phyloP scores from a whole-genome alignment of 1,140 invertebrate species.

The Mya arenaria region DNA sequence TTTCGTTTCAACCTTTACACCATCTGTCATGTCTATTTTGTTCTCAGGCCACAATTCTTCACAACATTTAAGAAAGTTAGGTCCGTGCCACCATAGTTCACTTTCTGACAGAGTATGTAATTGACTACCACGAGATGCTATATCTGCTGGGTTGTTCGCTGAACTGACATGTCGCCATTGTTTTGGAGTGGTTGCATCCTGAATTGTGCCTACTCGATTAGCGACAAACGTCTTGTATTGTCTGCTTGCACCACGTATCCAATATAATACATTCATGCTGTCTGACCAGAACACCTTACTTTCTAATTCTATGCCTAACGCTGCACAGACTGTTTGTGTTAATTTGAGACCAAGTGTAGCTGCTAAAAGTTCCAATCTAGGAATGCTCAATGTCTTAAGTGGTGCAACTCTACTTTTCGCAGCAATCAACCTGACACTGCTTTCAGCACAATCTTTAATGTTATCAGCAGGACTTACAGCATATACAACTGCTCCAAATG shows the following conservation, averaged over 20 bases:
- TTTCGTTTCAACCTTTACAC: neutral
- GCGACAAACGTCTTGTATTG: slow-evolving; percentile 31
- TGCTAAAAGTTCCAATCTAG: slow-evolving; percentile 7
- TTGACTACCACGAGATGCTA: slow-evolving; percentile 2
- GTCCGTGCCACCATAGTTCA: slow-evolving; percentile 40
- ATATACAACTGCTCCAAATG: no score
- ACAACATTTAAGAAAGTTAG: neutral
- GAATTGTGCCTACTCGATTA: slow-evolving; percentile 32
- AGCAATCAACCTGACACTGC: neutral
- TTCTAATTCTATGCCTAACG: slow-evolving; percentile 16
- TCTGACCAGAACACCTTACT: slow-evolving; percentile 31
- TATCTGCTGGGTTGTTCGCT: slow-evolving; percentile 49
- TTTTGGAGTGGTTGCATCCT: neutral
- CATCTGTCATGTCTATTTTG: neutral
- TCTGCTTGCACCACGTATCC: slow-evolving; percentile 35
- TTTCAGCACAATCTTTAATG: no score
- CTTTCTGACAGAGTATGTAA: neutral
- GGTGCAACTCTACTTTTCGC: slow-evolving; percentile 23
- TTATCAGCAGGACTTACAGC: neutral
- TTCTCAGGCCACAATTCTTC: neutral
- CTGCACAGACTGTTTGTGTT: neutral
- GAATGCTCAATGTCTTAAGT: slow-evolving; percentile 14
- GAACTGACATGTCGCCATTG: slow-evolving; percentile 51
- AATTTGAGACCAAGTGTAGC: slow-evolving; percentile 30
- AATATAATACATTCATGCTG: slow-evolving; percentile 54